Evolutionary conservation across 2,113 vertebrate species (phyloP).

Genomic region (Melanostigma gelatinosum): DNA sequence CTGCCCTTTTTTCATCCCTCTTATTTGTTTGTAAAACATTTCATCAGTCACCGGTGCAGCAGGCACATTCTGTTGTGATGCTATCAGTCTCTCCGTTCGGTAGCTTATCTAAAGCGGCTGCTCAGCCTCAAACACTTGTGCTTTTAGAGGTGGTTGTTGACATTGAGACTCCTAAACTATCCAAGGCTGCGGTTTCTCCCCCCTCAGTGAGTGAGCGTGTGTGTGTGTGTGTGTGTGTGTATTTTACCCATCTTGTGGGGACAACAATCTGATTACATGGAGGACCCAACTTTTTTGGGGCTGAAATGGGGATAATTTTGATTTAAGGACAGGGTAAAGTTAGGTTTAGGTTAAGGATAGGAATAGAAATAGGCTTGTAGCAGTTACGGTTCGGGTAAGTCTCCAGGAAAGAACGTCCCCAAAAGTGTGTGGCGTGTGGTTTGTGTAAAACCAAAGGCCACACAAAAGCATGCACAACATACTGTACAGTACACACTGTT

Average conservation of each 20-base stretch:
- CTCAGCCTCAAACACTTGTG: constrained; percentile 63
- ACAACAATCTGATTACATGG: no score
- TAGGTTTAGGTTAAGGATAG: no score
- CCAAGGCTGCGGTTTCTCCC: constrained; percentile 38
- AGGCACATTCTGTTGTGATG: constrained; percentile 53
- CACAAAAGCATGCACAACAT: background rate
- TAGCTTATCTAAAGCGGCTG: constrained; percentile 57
- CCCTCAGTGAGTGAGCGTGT: constrained; percentile 7
- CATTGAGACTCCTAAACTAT: constrained; percentile 59
- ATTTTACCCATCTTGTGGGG: no score
- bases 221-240: background rate
- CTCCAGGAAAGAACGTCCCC: no score
- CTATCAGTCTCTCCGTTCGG: constrained; percentile 64
- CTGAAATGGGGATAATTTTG: background rate
- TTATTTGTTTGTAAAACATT: constrained; percentile 31
- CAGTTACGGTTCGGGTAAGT: no score
- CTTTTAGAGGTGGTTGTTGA: constrained; percentile 64
- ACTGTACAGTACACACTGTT: constrained; percentile 12
- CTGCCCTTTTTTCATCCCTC: constrained; percentile 2
- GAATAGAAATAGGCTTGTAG: no score
- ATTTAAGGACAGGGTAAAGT: no score
- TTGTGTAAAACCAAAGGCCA: background rate
- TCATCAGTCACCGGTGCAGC: constrained; percentile 41
- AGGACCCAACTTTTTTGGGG: background rate
- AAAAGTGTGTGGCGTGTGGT: background rate